phyloP scores from a whole-genome alignment of 1,140 invertebrate genomes.

The Himalopsyche phryganea region DNA sequence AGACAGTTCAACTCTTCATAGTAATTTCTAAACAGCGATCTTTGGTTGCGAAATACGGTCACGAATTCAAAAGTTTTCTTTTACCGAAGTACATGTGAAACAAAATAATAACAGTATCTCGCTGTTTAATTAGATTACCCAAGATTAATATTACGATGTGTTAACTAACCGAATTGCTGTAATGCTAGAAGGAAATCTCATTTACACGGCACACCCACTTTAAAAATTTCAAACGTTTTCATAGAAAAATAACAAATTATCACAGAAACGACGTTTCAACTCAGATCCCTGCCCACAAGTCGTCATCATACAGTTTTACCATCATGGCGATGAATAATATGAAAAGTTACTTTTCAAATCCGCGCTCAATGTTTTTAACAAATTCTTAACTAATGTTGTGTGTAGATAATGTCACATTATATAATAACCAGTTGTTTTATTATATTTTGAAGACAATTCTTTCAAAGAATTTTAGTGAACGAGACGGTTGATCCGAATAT shows the following conservation, averaged over 20 bases:
- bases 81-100: not conserved
- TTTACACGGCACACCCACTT: constrained; percentile 21
- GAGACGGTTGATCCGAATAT: no score
- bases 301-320: constrained; percentile 15
- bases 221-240: constrained; percentile 12
- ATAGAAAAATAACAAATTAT: constrained; percentile 16
- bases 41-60: not conserved
- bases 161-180: constrained; percentile 5
- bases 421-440: not conserved
- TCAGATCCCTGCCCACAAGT: constrained; percentile 14
- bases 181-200: constrained; percentile 3
- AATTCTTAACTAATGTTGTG: not conserved
- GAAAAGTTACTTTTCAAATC: not conserved
- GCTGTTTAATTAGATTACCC: not conserved
- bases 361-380: not conserved
- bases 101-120: not conserved
- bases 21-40: not conserved
- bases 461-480: no score
- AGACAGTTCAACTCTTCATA: not conserved
- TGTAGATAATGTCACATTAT: not conserved
- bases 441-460: not conserved
- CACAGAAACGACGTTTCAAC: constrained; percentile 3
- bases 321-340: not conserved
- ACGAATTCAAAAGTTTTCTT: not conserved
- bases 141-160: constrained; percentile 1